Conservation (phyloP, 2,888 invertebrate species). For the Chalcosyrphus nemorum region DNA sequence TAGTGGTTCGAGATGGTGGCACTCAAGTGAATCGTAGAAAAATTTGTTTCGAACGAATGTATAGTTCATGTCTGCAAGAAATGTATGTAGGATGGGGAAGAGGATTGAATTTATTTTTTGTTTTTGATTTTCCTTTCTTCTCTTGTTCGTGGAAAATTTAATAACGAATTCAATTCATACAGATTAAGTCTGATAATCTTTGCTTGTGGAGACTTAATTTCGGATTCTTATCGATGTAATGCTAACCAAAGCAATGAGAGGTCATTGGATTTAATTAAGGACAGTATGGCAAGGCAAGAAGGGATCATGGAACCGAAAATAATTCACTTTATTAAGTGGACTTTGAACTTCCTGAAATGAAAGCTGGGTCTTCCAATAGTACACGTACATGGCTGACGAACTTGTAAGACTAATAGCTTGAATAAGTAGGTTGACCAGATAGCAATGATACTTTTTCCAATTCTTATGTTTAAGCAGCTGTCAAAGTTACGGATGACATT, state of each 20-base stretch:
- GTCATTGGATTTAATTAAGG: neutral
- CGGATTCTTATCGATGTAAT: neutral
- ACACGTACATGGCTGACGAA: too few relatives aligned
- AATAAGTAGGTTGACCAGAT: too few relatives aligned
- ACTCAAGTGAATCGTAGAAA: conserved; percentile 14
- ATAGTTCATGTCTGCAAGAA: conserved; percentile 13
- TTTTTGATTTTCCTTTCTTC: neutral
- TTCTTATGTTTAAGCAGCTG: too few relatives aligned
- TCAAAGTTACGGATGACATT: too few relatives aligned
- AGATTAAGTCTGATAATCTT: conserved; percentile 25
- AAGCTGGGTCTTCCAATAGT: too few relatives aligned
- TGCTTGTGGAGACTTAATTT: neutral
- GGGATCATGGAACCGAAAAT: too few relatives aligned
- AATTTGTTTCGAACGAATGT: conserved; percentile 7
- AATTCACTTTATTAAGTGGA: too few relatives aligned
- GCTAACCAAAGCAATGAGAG: neutral
- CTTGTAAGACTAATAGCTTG: too few relatives aligned
- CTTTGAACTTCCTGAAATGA: too few relatives aligned
- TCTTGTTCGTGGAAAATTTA: too few relatives aligned
- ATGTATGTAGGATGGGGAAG: conserved; percentile 7
- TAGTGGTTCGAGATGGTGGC: neutral
- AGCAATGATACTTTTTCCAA: too few relatives aligned
- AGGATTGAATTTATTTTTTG: neutral
- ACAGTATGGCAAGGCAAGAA: neutral
- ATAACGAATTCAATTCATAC: conserved; percentile 14